Percentiles rank a stretch among this genome's conserved stretches.
phyloP scores from a whole-genome alignment of 2,888 invertebrate genomes.

The Platycheirus rosarum region DNA sequence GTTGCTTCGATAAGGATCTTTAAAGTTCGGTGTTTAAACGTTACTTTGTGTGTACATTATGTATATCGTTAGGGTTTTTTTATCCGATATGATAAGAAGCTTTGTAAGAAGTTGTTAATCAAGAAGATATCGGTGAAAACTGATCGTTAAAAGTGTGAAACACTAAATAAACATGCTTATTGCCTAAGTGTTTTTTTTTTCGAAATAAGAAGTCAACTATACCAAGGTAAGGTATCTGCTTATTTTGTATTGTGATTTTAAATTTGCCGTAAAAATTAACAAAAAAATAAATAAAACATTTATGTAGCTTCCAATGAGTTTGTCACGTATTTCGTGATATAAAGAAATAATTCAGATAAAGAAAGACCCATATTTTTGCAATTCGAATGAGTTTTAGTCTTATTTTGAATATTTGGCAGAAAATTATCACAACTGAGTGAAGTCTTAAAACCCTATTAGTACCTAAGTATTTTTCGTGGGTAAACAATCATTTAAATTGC shows the following conservation, averaged over 20 bases:
- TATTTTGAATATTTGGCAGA: neutral
- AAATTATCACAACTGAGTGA: neutral
- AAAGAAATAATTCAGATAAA: conserved; percentile 21
- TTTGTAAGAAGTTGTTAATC: conserved; percentile 38
- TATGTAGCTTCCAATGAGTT: conserved; percentile 7
- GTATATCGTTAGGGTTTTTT: conserved; percentile 16
- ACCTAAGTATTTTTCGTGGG: neutral
- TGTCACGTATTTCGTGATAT: conserved; percentile 37
- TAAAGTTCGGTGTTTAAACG: conserved; percentile 22
- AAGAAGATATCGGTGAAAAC: conserved; percentile 39
- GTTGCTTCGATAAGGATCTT: conserved; percentile 35
- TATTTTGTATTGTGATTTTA: conserved; percentile 25
- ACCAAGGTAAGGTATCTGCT: conserved; percentile 23
- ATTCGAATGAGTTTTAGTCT: conserved; percentile 11
- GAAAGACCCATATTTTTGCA: conserved; percentile 14
- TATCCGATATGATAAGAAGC: conserved; percentile 38
- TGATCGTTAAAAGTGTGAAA: conserved; percentile 40
- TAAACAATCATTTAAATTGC: neutral
- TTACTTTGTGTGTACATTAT: conserved; percentile 10
- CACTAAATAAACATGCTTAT: conserved; percentile 34
- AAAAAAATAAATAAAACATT: conserved; percentile 2
- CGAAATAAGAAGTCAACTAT: conserved; percentile 25
- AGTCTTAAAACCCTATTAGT: neutral
- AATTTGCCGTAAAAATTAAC: conserved; percentile 17
- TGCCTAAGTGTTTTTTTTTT: conserved; percentile 23